phyloP scores from a whole-genome alignment of 2,797 vertebrate species.

The Antennarius maculatus region DNA sequence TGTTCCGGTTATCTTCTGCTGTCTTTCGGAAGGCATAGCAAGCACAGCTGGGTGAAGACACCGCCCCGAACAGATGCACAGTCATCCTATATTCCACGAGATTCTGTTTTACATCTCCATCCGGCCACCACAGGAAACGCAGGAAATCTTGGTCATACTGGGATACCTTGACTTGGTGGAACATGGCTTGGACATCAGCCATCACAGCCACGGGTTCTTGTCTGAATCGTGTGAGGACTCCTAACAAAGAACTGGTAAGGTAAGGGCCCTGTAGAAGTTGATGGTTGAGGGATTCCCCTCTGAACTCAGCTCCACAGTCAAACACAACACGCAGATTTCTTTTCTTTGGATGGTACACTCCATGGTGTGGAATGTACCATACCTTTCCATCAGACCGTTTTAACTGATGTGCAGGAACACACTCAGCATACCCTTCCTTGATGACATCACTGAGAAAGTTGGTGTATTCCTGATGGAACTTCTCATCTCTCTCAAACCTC shows the following conservation, averaged over 20 bases:
- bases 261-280: not conserved
- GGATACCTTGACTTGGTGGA: too few relatives aligned
- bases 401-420: not conserved
- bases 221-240: not conserved
- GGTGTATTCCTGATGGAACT: slow-evolving; percentile 20
- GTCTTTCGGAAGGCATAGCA: not conserved
- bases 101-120: not conserved
- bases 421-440: not conserved
- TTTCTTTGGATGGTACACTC: not conserved
- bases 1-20: not conserved
- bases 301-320: too few relatives aligned
- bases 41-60: slow-evolving; percentile 7
- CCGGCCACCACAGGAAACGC: not conserved
- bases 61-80: too few relatives aligned
- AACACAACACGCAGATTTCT: not conserved
- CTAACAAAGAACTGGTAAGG: not conserved
- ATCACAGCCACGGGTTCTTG: too few relatives aligned
- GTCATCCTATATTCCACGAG: not conserved
- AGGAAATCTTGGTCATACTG: not conserved
- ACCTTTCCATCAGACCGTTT: not conserved
- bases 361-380: not conserved
- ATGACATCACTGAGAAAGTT: slow-evolving; percentile 15
- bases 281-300: not conserved
- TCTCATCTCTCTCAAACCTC: not conserved
- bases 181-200: too few relatives aligned